These are phyloP conservation scores for Lasioglossum pauxillum DNA, from an alignment of 2,888 invertebrate genomes.

Conservation along the genomic window DNA sequence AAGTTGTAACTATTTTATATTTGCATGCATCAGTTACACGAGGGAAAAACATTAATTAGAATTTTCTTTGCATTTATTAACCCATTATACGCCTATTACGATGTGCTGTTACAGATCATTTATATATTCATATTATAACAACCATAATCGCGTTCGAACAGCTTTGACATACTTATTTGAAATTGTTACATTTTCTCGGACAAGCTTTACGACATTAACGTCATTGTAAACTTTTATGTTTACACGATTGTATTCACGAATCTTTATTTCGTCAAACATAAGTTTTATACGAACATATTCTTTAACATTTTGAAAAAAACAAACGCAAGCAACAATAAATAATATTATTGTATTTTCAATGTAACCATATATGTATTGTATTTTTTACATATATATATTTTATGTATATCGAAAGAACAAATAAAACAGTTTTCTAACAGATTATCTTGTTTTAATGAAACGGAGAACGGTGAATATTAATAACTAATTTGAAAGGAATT, in stretches of 20 bases:
- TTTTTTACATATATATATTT: constrained; percentile 15
- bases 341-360: constrained; percentile 3
- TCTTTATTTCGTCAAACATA: neutral
- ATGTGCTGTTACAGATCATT: constrained; percentile 4
- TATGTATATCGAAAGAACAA: constrained; percentile 26
- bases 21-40: constrained; percentile 38
- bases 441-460: constrained; percentile 44
- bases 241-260: neutral
- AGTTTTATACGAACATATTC: neutral
- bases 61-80: constrained; percentile 48
- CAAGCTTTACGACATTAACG: neutral
- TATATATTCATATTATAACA: constrained; percentile 13
- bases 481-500: constrained; percentile 19
- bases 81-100: constrained; percentile 14
- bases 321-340: constrained; percentile 7
- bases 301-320: neutral
- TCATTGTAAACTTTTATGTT: neutral
- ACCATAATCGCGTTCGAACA: neutral
- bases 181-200: neutral
- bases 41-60: constrained; percentile 32
- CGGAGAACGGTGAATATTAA: constrained; percentile 1
- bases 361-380: constrained; percentile 24
- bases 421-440: constrained; percentile 42
- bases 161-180: constrained; percentile 1
- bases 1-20: constrained; percentile 11